These are phyloP conservation scores for Pseudomugil tenellus DNA, from an alignment of 2,797 vertebrate species.

Conservation along the genomic window DNA sequence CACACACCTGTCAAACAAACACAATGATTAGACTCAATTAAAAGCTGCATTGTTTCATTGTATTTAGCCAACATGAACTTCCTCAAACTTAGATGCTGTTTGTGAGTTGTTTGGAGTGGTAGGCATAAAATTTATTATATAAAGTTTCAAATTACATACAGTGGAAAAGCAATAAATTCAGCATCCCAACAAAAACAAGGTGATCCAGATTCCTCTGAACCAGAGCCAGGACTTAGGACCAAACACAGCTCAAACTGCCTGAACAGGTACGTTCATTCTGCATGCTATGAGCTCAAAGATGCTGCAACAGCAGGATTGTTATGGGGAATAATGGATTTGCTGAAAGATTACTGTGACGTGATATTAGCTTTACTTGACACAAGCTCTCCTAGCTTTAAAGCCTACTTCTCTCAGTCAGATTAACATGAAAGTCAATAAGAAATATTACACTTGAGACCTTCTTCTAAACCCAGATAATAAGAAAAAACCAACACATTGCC, in stretches of 20 bases:
- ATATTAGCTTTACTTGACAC: constrained; percentile 1
- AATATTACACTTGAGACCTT: constrained; percentile 17
- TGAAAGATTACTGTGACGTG: neutral
- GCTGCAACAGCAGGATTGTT: constrained; percentile 6
- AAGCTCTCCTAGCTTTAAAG: neutral
- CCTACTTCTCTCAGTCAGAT: constrained; percentile 7
- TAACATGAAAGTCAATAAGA: constrained; percentile 3
- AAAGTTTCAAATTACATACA: neutral
- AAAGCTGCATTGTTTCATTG: neutral
- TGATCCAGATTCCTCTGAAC: constrained; percentile 35
- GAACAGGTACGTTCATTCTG: constrained; percentile 22
- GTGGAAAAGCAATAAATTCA: neutral
- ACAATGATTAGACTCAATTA: constrained; percentile 27
- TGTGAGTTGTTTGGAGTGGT: neutral
- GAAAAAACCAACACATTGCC: neutral
- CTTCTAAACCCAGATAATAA: constrained; percentile 10
- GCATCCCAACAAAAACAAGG: constrained; percentile 29
- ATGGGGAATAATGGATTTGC: neutral
- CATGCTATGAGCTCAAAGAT: constrained; percentile 1
- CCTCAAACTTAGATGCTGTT: too few species aligned
- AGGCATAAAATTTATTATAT: neutral
- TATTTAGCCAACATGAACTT: constrained; percentile 10
- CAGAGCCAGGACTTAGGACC: constrained; percentile 10
- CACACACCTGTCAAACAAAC: constrained; percentile 82
- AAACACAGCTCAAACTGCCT: constrained; percentile 15